Evolutionary conservation across 2,888 invertebrate genomes (phyloP).

Genomic region (Julus scanicus): DNA sequence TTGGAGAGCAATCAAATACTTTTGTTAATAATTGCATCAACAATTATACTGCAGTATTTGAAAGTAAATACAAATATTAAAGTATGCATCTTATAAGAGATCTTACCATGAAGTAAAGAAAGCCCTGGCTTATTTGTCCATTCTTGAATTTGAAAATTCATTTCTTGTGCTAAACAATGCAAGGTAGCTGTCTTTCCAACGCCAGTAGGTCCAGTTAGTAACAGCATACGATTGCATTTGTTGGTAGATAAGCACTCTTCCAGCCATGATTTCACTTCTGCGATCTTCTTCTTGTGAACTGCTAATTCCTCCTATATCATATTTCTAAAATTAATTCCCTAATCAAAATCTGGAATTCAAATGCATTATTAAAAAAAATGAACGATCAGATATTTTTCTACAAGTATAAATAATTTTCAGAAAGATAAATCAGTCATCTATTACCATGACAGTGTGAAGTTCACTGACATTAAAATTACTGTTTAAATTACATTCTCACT

Average conservation of each 20-base stretch:
- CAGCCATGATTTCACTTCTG: conserved; percentile 44
- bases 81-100: too few species aligned
- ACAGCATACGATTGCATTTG: conserved; percentile 68
- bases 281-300: conserved; percentile 48
- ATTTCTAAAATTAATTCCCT: neutral
- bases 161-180: conserved; percentile 74
- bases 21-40: too few species aligned
- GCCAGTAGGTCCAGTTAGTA: conserved; percentile 86
- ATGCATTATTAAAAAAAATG: too few species aligned
- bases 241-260: neutral
- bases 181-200: conserved; percentile 84
- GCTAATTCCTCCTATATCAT: conserved; percentile 41
- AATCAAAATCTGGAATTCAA: too few species aligned
- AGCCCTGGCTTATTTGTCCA: conserved; percentile 75
- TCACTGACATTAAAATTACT: too few species aligned
- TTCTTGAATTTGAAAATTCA: conserved; percentile 75
- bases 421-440: too few species aligned
- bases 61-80: neutral
- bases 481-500: too few species aligned
- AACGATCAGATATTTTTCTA: too few species aligned
- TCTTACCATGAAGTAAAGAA: neutral
- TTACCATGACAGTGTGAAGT: too few species aligned
- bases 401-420: too few species aligned
- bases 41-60: too few species aligned
- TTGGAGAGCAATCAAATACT: too few species aligned